Base-by-base conservation (phyloP, 2,888 invertebrate species). In the Zaprionus bogoriensis region DNA sequence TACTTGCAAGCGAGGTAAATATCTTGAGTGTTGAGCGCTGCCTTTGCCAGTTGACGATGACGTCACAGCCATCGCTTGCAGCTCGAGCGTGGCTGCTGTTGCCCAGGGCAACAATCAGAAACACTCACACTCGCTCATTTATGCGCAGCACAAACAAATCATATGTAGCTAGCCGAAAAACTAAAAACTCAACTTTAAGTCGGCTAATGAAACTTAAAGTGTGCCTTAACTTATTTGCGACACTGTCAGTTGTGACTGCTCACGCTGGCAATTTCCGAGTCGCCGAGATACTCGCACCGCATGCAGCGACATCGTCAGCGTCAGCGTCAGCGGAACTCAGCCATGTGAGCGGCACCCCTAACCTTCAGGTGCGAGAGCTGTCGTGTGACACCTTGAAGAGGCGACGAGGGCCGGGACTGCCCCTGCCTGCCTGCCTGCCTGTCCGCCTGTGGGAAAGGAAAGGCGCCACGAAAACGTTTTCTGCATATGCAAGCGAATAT, bases 401-500 rank as follows among this genome's bases (percentile, higher is more conserved):
- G 14, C 32, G 32, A 32, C 30, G 32, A 14, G 14, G 7, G 7
- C 12, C 14, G 14, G n/a, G n/a, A n/a, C n/a, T n/a, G n/a, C n/a
- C n/a, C n/a, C 44, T n/a, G 36, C 12, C 28, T 27, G 5, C 12
- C 32, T 51, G 3, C 6, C 6, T 23, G 23, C 23, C 4, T 23
- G 3, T 6, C 23, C 3, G 23, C 23, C 4, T 4, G 19, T 4
- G 19, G 10, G 10, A 17, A 4, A 38, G 39, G n/a, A 20, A 20
- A 0, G n/a, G 14, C 20, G 39, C 10, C 19, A n/a, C 20, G 30
- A 23, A 44, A 60, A 51, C 30, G 44, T 68, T 65, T 79, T 63
- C 32, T 73, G 76, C 80, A 79, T 72, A 76, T 76, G 80, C 77
- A 76, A 76, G 77, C 80, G 44, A 68, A 72, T 65, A 48, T 55